Conservation (phyloP, 2,797 vertebrate genomes). For the Garrulus glandarius region DNA sequence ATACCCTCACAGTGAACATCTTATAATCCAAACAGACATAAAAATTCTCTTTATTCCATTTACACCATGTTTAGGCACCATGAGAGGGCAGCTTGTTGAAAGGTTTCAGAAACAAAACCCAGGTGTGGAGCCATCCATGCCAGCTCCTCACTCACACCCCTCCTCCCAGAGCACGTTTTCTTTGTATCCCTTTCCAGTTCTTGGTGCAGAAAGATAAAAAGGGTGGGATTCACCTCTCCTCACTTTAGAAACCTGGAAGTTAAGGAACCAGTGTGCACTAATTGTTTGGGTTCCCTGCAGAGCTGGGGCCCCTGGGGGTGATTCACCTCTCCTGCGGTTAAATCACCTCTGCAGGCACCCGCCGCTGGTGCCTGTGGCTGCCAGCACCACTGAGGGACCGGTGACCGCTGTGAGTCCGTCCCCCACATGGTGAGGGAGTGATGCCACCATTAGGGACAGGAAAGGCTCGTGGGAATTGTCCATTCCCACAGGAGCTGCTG, state of each 20-base stretch:
- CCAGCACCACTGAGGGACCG: not conserved
- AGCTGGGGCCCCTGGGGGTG: not conserved
- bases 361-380: not conserved
- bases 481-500: not conserved
- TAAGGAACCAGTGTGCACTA: not conserved
- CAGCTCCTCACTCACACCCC: not conserved
- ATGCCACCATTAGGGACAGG: not conserved
- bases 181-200: not conserved
- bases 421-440: rapidly evolving
- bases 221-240: not conserved
- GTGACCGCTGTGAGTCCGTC: too few species aligned
- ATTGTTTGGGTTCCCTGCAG: not conserved
- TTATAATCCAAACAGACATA: not conserved
- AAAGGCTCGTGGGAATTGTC: not conserved
- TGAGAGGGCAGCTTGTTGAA: not conserved
- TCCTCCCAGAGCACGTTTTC: not conserved
- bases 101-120: not conserved
- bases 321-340: not conserved
- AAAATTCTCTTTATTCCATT: not conserved
- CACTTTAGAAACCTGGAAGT: not conserved
- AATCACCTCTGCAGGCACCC: not conserved
- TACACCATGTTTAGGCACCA: not conserved
- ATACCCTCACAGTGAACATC: not conserved
- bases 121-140: not conserved
- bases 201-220: not conserved